Evolutionary conservation across 1,140 invertebrate species (phyloP), one percentile per base, ranked within the genome.

Genomic region (Anagrus nilaparvatae): DNA sequence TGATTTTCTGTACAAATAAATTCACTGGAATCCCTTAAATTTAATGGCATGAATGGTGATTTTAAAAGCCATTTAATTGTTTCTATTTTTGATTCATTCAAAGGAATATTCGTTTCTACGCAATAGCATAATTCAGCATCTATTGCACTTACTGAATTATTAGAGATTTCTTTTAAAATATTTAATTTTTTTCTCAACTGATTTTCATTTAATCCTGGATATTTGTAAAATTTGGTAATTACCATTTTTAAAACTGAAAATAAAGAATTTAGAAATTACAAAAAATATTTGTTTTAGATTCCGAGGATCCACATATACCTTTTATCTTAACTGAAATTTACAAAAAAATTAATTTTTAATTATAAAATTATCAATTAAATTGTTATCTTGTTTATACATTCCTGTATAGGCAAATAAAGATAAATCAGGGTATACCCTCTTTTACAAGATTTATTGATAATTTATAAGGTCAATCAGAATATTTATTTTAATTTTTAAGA

Each of bases 121-220:
- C 90, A 84, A 63, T 80, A 89, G 66, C 86, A 90, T 20, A 79
- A 61, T 69, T 91, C 87, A 25, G 82, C 79, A 37, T 76, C 64
- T 10, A 88, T 48, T 28, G 62, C 52, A 37, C 45, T 53, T 3
- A 82, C 49, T 1, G 37, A 30, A n/a, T n/a, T n/a, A 19, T 43
- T 25, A 6, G 49, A 46, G 33, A 60, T 51, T 43, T 54, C 34
- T 13, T n/a, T 21, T 5, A 65, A 8, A 9, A 34, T 32, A 1
- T 51, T 47, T 1, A 57, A 45, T 50, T 62, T 65, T 14, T 38
- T 59, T 29, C 46, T 52, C n/a, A 54, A 27, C 5, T 58, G 51
- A 1, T 53, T 55, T 3, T 52, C 35, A 16, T 57, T 52, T 3
- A 63, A 40, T 9, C 55, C 57, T 6, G 55, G 51, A 28, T 40